Base-by-base conservation (phyloP, 2,888 invertebrate species). In the Cephus sareptanus region DNA sequence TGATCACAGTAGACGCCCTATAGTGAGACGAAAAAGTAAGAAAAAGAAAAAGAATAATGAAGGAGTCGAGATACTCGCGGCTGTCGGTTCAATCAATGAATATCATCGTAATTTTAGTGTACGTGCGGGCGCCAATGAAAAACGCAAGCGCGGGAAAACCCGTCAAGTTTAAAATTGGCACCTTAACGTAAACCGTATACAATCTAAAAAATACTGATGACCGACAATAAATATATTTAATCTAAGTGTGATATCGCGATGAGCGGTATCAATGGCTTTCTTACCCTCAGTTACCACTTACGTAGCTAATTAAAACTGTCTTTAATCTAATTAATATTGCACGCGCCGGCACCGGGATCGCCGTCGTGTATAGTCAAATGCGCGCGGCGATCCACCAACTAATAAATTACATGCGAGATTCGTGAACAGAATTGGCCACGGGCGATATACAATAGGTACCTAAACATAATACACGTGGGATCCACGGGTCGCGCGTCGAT, bases 271-370 rank as follows among this genome's bases (percentile, higher is more conserved):
- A 70, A 70, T 70, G 70, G 56, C 73, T 69, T 34, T 78, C 71
- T 71, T 73, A 56, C 75, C 56, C 73, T 34, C 75, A 73, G 71
- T 82, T 82, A 84, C 80, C 79, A 81, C 81, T 82, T 81, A 76
- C 81, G 83, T 79, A 78, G 79, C 81, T 85, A 84, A 82, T 81
- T 71, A 81, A 81, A 82, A 40, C 40, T 40, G 40, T 40, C 56
- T 77, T 85, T 85, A 86, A 82, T 80, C 87, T 90, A 90, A 84
- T 85, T 87, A 88, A 90, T 91, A 91, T 91, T 91, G 91, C 91
- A 91, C 91, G 86, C 88, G 86, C 91, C 91, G 91, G 91, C 91
- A 89, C 89, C 85, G 85, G 85, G 79, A 85, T 83, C 82, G 79
- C 81, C 81, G 81, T 78, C 81, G 81, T 56, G 75, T 80, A 81